Conservation (phyloP, 2,797 vertebrate species). For the Gallinago stenura region DNA sequence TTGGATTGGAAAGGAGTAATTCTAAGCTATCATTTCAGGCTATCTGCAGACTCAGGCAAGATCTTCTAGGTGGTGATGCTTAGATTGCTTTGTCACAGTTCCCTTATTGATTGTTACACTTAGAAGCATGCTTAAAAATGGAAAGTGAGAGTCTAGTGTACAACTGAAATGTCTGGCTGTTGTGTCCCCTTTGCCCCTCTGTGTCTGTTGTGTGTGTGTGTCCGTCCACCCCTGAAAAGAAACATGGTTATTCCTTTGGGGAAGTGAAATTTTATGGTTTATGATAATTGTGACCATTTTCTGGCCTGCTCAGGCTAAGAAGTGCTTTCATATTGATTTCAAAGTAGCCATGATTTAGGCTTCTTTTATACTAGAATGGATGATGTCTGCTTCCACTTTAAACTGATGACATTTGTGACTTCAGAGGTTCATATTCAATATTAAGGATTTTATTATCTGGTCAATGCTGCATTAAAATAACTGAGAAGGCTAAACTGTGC, state of each 20-base stretch:
- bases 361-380: constrained; percentile 45
- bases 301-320: background rate
- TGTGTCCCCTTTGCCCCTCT: too few species aligned
- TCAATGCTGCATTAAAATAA: constrained; percentile 56
- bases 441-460: constrained; percentile 69
- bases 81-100: background rate
- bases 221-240: background rate
- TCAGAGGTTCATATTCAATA: constrained; percentile 46
- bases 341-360: background rate
- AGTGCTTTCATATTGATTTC: constrained; percentile 58
- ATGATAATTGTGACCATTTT: constrained; percentile 15
- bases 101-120: background rate
- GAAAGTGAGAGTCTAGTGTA: background rate
- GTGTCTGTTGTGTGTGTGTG: background rate
- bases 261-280: constrained; percentile 25
- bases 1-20: background rate
- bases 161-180: background rate
- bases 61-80: background rate
- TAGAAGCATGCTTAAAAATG: background rate
- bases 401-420: constrained; percentile 62
- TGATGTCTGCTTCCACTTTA: constrained; percentile 64
- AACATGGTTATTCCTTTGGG: background rate
- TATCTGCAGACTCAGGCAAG: background rate
- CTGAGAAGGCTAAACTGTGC: constrained; percentile 41
- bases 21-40: background rate